Evolutionary conservation across 2,797 vertebrate genomes (phyloP).

Genomic region (Anisognathus igniventris): DNA sequence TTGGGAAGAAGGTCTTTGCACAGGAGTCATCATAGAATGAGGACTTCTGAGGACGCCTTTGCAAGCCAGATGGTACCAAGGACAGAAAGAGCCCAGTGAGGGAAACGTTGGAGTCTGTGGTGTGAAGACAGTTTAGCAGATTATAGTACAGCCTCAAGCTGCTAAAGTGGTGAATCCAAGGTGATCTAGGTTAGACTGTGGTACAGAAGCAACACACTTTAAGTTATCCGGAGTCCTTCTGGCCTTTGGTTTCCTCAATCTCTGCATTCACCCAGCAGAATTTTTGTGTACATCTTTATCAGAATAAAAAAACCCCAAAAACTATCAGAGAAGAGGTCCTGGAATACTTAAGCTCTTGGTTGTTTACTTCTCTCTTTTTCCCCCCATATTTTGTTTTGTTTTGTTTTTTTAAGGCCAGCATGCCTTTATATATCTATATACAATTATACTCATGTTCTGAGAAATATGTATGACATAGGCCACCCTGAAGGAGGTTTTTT

Average conservation of each 20-base stretch:
- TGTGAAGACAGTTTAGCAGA: background rate
- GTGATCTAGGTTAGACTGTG: slow-evolving; percentile 37
- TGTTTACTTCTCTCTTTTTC: background rate
- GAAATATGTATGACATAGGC: background rate
- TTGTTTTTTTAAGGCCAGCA: background rate
- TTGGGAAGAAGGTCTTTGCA: background rate
- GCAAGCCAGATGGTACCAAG: slow-evolving; percentile 41
- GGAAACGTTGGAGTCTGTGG: background rate
- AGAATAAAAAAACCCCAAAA: background rate
- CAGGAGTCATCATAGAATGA: background rate
- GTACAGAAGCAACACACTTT: background rate
- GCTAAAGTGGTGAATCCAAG: background rate
- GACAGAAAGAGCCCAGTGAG: slow-evolving; percentile 22
- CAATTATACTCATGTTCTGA: background rate
- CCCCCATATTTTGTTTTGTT: fast-evolving
- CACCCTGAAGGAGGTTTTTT: background rate
- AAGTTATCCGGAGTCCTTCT: background rate
- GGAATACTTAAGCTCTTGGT: background rate
- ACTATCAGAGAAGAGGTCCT: background rate
- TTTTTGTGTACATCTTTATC: background rate
- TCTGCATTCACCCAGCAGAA: background rate
- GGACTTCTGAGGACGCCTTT: slow-evolving; percentile 21
- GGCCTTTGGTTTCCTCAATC: background rate
- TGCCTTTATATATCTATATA: background rate
- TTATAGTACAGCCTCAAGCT: background rate